Base-by-base conservation (phyloP, 2,113 vertebrate genomes). In the Ophthalmotilapia sp. region DNA sequence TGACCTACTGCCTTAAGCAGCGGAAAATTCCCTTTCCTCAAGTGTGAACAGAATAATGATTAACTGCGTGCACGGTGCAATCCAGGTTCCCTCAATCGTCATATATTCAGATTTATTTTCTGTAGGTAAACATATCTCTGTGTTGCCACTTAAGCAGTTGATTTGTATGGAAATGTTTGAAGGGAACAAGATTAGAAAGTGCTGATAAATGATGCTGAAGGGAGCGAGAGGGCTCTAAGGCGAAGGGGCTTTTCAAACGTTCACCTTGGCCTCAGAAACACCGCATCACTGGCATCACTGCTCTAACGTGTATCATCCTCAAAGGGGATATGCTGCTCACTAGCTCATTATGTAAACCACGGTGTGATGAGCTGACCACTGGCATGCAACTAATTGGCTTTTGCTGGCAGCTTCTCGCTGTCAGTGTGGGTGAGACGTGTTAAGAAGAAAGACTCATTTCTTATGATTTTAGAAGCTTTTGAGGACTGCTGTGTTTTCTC, bases 21-120 rank as follows among this genome's bases (percentile, higher is more conserved):
- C 12, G 29, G 62, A 88, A 90, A 49, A 62, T 83, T 80, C 58
- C 21, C 81, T 80, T 87, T 88, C 19, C 81, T 86, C 53, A 31
- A 73, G 84, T 73, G 60, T 83, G 81, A 91, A 53, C 26, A 80
- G 62, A 87, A 82, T 88, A 85, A 90, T 88, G 60, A 86, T 85
- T 82, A 79, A 88, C 83, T 49, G n/a, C 51, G 26, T 8, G 12
- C 19, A 2, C 5, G 5, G 33, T 29, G 53, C 29, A 45, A 33
- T 84, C 13, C 77, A 84, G 10, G 70, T 47, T 65, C 15, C 38
- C 12, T 7, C 8, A 51, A 2, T 80, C 10, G 3, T 58, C 5
- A 68, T 26, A 21, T 54, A 38, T 62, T 47, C 7, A 81, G 23
- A 58, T 55, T 3, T 15, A 33, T 33, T 36, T 45, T 26, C 5